phyloP scores from a whole-genome alignment of 2,113 vertebrate species.

The Apteryx mantelli region DNA sequence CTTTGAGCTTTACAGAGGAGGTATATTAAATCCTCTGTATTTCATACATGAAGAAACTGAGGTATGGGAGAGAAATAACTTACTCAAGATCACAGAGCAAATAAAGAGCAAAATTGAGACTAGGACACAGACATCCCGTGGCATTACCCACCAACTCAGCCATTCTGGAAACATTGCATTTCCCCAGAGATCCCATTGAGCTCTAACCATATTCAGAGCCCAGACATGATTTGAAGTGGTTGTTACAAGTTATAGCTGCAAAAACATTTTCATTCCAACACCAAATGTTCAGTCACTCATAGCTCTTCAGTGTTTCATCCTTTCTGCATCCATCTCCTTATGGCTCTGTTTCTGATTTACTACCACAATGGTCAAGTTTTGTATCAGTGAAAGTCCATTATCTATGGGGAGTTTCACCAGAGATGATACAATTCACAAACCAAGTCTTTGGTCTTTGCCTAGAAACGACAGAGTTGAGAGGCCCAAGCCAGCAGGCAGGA shows the following conservation, averaged over 20 bases:
- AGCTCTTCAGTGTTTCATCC: not conserved
- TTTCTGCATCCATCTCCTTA: not conserved
- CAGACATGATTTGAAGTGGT: not conserved
- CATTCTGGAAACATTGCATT: not conserved
- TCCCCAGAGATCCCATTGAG: not conserved
- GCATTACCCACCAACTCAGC: not conserved
- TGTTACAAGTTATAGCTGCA: not conserved
- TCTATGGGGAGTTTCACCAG: not conserved
- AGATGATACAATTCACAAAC: not conserved
- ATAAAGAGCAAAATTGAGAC: not conserved
- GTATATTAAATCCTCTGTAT: not conserved
- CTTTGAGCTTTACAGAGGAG: not conserved
- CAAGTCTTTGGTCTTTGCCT: not conserved
- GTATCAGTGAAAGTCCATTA: not conserved
- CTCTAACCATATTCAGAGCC: not conserved
- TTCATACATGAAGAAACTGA: not conserved
- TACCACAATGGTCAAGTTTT: not conserved
- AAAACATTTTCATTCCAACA: not conserved
- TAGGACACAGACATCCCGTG: not conserved
- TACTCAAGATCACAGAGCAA: not conserved
- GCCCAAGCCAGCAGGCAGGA: not conserved
- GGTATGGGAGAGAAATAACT: not conserved
- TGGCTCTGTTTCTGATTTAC: not conserved
- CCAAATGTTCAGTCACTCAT: not conserved
- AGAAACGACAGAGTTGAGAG: not conserved